phyloP scores from a whole-genome alignment of 2,797 vertebrate species.

The Myotis myotis region DNA sequence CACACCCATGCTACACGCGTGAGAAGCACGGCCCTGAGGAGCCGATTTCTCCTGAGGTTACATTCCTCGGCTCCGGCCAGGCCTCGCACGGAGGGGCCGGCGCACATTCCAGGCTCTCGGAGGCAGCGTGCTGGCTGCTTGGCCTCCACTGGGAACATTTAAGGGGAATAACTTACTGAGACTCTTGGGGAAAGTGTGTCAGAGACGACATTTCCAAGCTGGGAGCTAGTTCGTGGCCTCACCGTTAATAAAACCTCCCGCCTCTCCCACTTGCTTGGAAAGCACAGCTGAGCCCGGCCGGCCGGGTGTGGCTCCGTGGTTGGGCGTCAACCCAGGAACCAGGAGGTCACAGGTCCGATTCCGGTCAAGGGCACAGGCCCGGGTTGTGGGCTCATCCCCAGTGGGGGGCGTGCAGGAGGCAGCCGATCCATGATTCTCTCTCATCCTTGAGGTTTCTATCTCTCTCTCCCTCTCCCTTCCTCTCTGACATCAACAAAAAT shows the following conservation, averaged over 20 bases:
- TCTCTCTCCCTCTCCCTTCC: too few species aligned
- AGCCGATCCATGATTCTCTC: too few species aligned
- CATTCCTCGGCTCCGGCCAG: slow-evolving; percentile 43
- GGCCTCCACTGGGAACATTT: slow-evolving; percentile 59
- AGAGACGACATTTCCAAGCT: slow-evolving; percentile 48
- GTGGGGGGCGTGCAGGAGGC: too few species aligned
- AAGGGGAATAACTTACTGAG: slow-evolving; percentile 58
- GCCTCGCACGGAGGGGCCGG: slow-evolving; percentile 22
- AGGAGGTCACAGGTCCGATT: too few species aligned
- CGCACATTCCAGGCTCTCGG: slow-evolving; percentile 28
- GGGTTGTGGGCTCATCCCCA: too few species aligned
- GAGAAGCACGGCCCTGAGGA: slow-evolving; percentile 35
- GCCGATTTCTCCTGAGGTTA: slow-evolving; percentile 12
- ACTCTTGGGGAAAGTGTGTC: slow-evolving; percentile 41
- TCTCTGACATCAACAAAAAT: too few species aligned
- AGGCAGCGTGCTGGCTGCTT: slow-evolving; percentile 34
- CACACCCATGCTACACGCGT: neutral
- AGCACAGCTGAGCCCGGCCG: neutral
- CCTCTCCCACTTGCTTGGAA: neutral
- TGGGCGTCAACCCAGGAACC: too few species aligned
- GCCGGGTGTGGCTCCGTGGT: too few species aligned
- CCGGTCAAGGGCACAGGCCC: too few species aligned
- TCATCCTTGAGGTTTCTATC: too few species aligned
- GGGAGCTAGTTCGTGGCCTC: slow-evolving; percentile 15
- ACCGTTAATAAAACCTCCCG: slow-evolving; percentile 1